Base-by-base conservation (phyloP, 1,140 invertebrate species). In the Homalodisca vitripennis region DNA sequence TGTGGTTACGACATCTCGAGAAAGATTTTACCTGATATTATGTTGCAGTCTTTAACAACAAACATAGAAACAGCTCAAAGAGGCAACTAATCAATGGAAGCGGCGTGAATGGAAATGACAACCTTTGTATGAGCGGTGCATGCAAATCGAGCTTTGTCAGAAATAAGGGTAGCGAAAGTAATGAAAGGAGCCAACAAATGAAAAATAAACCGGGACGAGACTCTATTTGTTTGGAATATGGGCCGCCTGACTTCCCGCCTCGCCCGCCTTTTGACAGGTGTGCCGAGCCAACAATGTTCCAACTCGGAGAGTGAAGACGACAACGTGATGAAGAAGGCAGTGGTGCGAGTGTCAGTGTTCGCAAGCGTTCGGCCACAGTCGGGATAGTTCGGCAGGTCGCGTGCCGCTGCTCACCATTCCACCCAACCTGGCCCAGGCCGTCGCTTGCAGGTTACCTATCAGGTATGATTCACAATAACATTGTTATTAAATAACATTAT, bases 81-180 rank as follows among this genome's bases (percentile, higher is more conserved):
- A n/a, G 17, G 34, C 6, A 41, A 41, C 34, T 41, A 6, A 17
- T 41, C 34, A 41, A n/a, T 41, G 17, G 34, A 41, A 41, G 34
- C 6, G 17, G 17, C 6, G 6, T 41, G 6, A 17, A 41, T 41
- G 34, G 34, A 10, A 41, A 41, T 41, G 34, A 41, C 6, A 41
- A 41, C 6, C 34, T 41, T 41, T 41, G 34, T 41, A 41, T 41
- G 6, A 10, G 34, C 34, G 17, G 17, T 41, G 34, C 6, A 17
- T 10, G 17, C 34, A 41, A 41, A 30, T n/a, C 3, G 55, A 27
- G 24, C n/a, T 22, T 60, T 60, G 55, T 60, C 24, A 10, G 24
- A 60, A 60, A 60, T 60, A 13, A 27, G 55, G 55, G 24, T 26
- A 60, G 26, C 55, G 55, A 60, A 60, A 60, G 55, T 60, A 60